Conservation (phyloP, 2,797 vertebrate species). For the Pristis pectinata region DNA sequence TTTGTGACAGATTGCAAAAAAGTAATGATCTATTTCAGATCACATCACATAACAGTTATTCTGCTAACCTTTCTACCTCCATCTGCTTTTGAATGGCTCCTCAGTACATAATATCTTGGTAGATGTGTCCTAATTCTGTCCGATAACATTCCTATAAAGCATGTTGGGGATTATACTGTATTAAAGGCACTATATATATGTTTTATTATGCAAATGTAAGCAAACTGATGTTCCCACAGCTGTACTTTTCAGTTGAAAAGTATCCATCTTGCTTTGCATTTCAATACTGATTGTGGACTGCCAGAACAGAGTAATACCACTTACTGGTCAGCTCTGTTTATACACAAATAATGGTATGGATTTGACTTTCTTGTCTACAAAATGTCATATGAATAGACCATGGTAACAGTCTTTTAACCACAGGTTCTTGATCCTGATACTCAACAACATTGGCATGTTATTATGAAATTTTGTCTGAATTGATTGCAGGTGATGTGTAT, state of each 20-base stretch:
- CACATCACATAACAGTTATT: neutral
- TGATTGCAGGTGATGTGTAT: neutral
- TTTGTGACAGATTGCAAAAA: neutral
- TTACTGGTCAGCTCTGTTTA: neutral
- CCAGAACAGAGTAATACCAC: neutral
- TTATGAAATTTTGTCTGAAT: neutral
- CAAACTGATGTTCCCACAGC: no score
- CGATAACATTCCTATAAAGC: neutral
- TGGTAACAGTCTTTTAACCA: neutral
- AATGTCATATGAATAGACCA: neutral
- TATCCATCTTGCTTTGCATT: neutral
- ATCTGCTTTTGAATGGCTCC: neutral
- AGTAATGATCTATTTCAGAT: slow-evolving; percentile 10
- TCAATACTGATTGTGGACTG: neutral
- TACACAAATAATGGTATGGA: neutral
- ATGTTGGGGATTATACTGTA: neutral
- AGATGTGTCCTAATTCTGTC: no score
- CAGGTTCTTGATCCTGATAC: neutral
- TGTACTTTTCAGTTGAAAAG: neutral
- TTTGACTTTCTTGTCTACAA: neutral
- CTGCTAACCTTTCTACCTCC: neutral
- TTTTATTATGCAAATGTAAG: neutral
- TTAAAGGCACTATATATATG: neutral
- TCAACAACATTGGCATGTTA: neutral
- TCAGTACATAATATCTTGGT: neutral